Conservation (phyloP, 2,113 vertebrate genomes). For the Oreotrochilus melanogaster region DNA sequence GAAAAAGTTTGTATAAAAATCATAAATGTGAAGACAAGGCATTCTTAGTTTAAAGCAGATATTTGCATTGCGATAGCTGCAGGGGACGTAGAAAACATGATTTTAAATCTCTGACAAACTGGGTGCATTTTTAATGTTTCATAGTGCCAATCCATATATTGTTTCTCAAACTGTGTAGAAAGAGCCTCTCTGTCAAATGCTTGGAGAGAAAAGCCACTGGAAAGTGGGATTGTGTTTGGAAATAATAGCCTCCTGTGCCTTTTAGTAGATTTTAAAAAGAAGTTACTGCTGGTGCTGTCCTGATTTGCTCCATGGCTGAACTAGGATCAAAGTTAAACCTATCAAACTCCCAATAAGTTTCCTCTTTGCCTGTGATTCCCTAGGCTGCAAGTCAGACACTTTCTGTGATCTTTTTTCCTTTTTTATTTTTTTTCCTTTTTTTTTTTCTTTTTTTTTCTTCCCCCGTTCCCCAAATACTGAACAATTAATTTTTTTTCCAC, state of each 20-base stretch:
- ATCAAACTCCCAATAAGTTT: neutral
- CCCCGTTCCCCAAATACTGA: no score
- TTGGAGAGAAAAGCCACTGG: neutral
- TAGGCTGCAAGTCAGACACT: neutral
- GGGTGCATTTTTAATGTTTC: neutral
- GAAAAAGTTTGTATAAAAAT: neutral
- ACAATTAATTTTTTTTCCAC: neutral
- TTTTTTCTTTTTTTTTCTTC: no score
- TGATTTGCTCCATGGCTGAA: neutral
- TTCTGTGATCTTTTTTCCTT: neutral
- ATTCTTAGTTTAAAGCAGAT: neutral
- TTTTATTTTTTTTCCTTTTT: no score
- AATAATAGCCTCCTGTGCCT: neutral
- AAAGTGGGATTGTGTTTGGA: neutral
- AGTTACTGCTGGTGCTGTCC: neutral
- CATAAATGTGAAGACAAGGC: neutral
- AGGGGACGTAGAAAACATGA: neutral
- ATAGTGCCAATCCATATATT: accelerated
- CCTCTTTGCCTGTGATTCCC: neutral
- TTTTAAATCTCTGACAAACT: neutral
- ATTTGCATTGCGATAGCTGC: neutral
- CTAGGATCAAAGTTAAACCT: neutral
- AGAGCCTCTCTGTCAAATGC: neutral
- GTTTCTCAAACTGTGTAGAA: neutral
- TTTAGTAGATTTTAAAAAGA: neutral